Conservation (phyloP, 2,888 invertebrate species). For the Trissolcus japonicus region DNA sequence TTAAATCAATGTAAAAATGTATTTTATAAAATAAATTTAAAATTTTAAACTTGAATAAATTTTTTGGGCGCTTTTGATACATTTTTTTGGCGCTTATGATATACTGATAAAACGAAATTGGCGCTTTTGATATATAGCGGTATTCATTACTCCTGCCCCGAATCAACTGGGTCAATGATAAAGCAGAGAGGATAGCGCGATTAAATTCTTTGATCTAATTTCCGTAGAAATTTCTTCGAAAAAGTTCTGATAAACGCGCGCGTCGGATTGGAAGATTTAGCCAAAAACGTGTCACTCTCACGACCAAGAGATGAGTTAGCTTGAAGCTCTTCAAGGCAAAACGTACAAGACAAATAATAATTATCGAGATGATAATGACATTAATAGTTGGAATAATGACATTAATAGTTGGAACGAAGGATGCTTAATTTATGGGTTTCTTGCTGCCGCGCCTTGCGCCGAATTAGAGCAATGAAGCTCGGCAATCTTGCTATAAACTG, state of each 20-base stretch:
- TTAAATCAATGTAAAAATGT: no score
- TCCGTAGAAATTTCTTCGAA: conserved; percentile 8
- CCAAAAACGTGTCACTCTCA: background rate
- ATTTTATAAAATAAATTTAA: no score
- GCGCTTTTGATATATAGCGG: no score
- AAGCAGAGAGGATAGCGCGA: conserved; percentile 6
- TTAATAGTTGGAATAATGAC: conserved; percentile 43
- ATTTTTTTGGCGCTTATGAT: no score
- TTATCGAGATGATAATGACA: conserved; percentile 35
- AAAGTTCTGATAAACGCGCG: conserved; percentile 2
- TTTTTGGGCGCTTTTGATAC: no score
- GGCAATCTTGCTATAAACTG: conserved; percentile 48
- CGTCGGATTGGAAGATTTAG: background rate
- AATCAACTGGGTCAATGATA: no score
- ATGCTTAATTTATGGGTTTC: conserved; percentile 36
- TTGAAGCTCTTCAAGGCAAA: conserved; percentile 2
- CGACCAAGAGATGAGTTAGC: conserved; percentile 2
- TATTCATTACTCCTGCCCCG: no score
- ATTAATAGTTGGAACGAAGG: conserved; percentile 38
- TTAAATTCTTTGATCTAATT: conserved; percentile 9
- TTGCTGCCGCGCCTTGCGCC: conserved; percentile 19
- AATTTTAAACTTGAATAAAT: no score
- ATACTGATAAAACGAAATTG: no score
- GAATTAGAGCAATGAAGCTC: conserved; percentile 50
- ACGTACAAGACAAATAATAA: conserved; percentile 37